Base-by-base conservation (phyloP, 2,888 invertebrate species). In the Imbricaverruca yamaguchii region DNA sequence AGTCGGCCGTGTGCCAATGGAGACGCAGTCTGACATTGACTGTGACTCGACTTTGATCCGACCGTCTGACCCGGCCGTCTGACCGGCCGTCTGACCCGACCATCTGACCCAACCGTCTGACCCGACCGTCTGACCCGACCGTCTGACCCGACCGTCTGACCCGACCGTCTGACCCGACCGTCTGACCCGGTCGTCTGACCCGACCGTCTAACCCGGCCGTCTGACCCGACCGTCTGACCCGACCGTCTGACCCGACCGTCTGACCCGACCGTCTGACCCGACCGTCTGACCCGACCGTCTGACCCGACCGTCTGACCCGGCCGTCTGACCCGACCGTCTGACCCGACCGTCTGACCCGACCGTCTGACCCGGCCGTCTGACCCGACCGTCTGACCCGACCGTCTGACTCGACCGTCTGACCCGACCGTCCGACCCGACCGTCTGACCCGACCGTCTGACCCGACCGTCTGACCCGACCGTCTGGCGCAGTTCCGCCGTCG, bases 101-200 rank as follows among this genome's bases (percentile, higher is more conserved):
- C 80, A 59, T 77, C 80, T 55, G 80, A 74, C 81, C 57, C 85
- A 88, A 13, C 88, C 88, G 7, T 85, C 85, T n/a, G 56, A 87
- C 88, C 57, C 87, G 87, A 81, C 85, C 86, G 9, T 88, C n/a
- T n/a, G n/a, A 39, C 39, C 39, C 39, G 39, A 4, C 39, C 39
- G 39, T 39, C 80, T 81, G 12, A 59, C 59, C 15, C 59, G 59
- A 59, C 81, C 80, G 67, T 77, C 80, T 55, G 80, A 74, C 81
- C 87, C 87, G 15, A n/a, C 88, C 88, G 7, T 85, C 85, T n/a
- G 56, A 87, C 88, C 57, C 87, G 87, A 81, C 85, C 86, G 9
- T 88, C n/a, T n/a, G n/a, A n/a, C n/a, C n/a, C n/a, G n/a, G n/a
- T n/a, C n/a, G n/a, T n/a, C n/a, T n/a, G n/a, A n/a, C n/a, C n/a